These are phyloP conservation scores for Porites australiensis DNA, from an alignment of 64 coral and sea anemone genomes.

Conservation along the genomic window DNA sequence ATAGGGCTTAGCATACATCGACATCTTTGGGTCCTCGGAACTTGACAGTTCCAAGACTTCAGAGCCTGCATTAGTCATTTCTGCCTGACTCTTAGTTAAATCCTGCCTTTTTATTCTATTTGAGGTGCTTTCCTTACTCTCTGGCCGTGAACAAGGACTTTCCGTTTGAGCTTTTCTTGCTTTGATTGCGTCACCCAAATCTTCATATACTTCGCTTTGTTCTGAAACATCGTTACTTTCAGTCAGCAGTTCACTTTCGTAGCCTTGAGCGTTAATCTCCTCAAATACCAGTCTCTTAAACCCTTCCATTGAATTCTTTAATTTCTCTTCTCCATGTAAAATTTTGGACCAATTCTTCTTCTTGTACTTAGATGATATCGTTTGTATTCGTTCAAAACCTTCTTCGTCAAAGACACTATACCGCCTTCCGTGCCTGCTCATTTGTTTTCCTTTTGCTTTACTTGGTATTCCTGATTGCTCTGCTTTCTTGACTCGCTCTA, in stretches of 20 bases:
- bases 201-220: not conserved
- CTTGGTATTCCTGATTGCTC: not conserved
- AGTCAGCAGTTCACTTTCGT: not conserved
- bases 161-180: too few relatives aligned
- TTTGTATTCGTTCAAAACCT: constrained; percentile 25
- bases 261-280: not conserved
- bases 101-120: too few relatives aligned
- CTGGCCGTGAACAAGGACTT: too few relatives aligned
- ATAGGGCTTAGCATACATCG: too few relatives aligned
- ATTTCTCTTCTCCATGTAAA: constrained; percentile 15
- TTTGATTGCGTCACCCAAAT: not conserved
- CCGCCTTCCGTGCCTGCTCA: not conserved
- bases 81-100: too few relatives aligned
- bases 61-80: too few relatives aligned
- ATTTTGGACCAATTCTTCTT: constrained; percentile 67
- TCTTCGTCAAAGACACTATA: constrained; percentile 39
- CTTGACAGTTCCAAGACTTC: too few relatives aligned
- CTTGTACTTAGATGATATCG: constrained; percentile 14
- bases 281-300: constrained; percentile 5
- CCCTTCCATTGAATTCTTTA: constrained; percentile 28
- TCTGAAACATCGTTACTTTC: not conserved
- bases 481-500: constrained; percentile 61
- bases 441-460: not conserved
- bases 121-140: too few relatives aligned
- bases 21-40: too few relatives aligned